Conservation (phyloP, 2,888 invertebrate genomes). For the Hypomecis punctinalis region DNA sequence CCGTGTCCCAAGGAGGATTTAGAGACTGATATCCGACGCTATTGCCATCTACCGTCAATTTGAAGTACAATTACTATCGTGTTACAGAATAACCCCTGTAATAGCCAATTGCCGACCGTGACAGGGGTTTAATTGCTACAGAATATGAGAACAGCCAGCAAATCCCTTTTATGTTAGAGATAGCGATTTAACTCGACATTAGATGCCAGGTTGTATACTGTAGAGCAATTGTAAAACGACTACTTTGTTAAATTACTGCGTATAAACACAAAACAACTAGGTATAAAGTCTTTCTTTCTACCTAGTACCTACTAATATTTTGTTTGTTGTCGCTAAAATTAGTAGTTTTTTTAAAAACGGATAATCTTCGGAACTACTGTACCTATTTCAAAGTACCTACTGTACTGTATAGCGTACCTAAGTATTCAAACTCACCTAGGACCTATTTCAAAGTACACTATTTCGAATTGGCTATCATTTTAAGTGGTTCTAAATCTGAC, state of each 20-base stretch:
- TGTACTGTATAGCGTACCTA: too few relatives aligned
- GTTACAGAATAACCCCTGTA: conserved; percentile 27
- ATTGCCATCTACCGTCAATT: conserved; percentile 13
- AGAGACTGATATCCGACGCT: conserved; percentile 15
- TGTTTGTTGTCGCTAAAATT: too few relatives aligned
- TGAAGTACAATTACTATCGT: conserved; percentile 21
- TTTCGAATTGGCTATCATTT: too few relatives aligned
- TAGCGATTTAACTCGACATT: conserved; percentile 8
- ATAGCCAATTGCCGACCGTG: conserved; percentile 36
- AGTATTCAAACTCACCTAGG: too few relatives aligned
- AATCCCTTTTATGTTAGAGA: conserved; percentile 12
- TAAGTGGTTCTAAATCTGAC: too few relatives aligned
- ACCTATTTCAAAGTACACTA: too few relatives aligned
- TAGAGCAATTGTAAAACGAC: conserved; percentile 10
- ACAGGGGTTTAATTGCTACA: conserved; percentile 33
- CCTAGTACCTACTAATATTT: too few relatives aligned
- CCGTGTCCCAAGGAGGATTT: not conserved
- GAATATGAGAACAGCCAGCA: conserved; percentile 23
- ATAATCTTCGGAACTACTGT: too few relatives aligned
- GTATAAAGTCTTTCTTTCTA: too few relatives aligned
- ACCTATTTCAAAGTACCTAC: too few relatives aligned
- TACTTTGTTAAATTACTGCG: not conserved
- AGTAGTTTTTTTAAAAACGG: too few relatives aligned
- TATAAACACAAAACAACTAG: too few relatives aligned
- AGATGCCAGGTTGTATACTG: conserved; percentile 4